Evolutionary conservation across 2,797 vertebrate species (phyloP), one percentile per base, ranked within the genome.

Genomic region (Benthosema pterotum): DNA sequence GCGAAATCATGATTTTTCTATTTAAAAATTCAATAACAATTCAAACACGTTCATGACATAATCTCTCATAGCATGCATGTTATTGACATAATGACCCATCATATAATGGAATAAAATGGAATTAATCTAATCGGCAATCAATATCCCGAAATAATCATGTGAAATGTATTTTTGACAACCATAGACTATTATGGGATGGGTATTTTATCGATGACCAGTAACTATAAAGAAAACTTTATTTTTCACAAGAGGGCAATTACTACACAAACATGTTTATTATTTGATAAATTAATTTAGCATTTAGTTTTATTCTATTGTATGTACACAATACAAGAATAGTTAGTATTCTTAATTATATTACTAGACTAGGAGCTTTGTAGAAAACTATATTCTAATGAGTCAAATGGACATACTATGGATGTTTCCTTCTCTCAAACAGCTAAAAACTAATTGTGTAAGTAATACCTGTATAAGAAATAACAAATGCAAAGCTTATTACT

Each of bases 401-500:
- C 52, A 12, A 42, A 12, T 56, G 42, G 54, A 69, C 58, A 59
- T 13, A 57, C 52, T 3, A 42, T 48, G n/a, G 38, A 45, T 42
- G 28, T 52, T 58, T 16, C 42, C 65, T 12, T 58, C 4, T 19
- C 4, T 19, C 17, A 16, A 48, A 25, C 56, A 63, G 55, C 7
- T 67, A 11, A 58, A n/a, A 63, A 57, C 9, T 51, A 42, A 57
- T 17, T n/a, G 11, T 61, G 52, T 7, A 16, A 48, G 43, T 32
- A 65, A 49, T 38, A n/a, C n/a, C n/a, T n/a, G n/a, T n/a, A 43
- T 11, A 12, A 11, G 11, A 60, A 60, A 72, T 18, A 52, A 15
- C 25, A 71, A 55, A 14, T 51, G 32, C 32, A 56, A 73, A 45
- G 12, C 42, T 13, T 54, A 63, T 66, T 42, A 66, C 28, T 45